Percentiles rank a stretch among this genome's conserved stretches.
These are phyloP conservation scores for Fragum whitleyi DNA, from an alignment of 2,888 invertebrate genomes.

Conservation along the genomic window DNA sequence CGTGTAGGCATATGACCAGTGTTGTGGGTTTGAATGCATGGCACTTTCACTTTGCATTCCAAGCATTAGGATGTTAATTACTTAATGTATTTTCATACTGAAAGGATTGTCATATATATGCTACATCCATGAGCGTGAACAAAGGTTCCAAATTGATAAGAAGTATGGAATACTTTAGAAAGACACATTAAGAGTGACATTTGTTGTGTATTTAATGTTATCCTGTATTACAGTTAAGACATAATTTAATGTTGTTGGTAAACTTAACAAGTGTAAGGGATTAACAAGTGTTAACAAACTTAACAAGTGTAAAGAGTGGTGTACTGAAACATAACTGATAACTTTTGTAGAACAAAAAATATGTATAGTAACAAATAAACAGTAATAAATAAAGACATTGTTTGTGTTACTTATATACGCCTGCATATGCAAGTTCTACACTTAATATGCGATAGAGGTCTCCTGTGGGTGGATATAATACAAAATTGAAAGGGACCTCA, in stretches of 20 bases:
- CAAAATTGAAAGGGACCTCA: neutral
- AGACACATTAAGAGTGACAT: no score
- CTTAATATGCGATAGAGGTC: neutral
- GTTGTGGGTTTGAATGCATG: no score
- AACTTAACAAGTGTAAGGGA: neutral
- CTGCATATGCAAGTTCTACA: neutral
- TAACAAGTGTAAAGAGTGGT: neutral
- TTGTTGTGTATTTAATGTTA: neutral
- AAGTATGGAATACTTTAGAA: no score
- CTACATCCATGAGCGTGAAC: no score
- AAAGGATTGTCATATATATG: no score
- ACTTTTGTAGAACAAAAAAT: neutral
- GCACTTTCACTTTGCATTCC: no score
- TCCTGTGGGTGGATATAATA: neutral
- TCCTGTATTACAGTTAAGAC: neutral
- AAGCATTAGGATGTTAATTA: no score
- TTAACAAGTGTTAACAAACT: neutral
- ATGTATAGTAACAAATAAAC: neutral
- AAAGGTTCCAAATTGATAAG: no score
- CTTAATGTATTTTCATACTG: no score
- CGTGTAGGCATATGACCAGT: no score
- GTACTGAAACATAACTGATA: neutral
- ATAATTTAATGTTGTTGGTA: neutral
- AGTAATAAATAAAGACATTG: neutral
- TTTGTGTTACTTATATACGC: neutral